Percentiles rank a stretch among this genome's conserved stretches.
Evolutionary conservation across 2,797 vertebrate genomes (phyloP).

Genomic region (Australoheros facetus): DNA sequence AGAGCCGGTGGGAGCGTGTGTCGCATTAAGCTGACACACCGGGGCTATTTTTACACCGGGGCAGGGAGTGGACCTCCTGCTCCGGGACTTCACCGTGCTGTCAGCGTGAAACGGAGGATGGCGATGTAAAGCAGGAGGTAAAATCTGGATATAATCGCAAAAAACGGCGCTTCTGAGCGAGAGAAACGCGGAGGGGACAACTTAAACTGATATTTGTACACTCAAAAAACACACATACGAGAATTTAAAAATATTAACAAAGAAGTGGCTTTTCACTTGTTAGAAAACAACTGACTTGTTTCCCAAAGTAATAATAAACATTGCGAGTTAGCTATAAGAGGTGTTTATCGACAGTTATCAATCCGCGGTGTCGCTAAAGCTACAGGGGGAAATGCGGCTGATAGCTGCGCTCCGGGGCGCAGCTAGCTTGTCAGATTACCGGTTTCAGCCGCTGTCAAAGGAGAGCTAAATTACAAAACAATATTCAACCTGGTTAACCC

Average conservation of each 20-base stretch:
- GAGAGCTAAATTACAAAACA: neutral
- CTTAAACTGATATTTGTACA: neutral
- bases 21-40: constrained; percentile 71
- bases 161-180: neutral
- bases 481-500: too few relatives aligned
- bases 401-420: constrained; percentile 16
- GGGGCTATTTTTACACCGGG: constrained; percentile 78
- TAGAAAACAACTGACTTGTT: neutral
- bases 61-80: constrained; percentile 71
- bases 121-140: constrained; percentile 9
- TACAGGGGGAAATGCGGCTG: constrained; percentile 5
- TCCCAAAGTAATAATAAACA: neutral
- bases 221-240: neutral
- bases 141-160: neutral
- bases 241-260: neutral
- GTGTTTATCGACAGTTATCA: neutral
- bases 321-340: neutral
- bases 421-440: constrained; percentile 25
- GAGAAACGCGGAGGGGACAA: neutral
- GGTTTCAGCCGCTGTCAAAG: neutral
- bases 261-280: neutral
- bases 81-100: constrained; percentile 73
- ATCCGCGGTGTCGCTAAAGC: constrained; percentile 13
- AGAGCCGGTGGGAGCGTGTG: constrained; percentile 38
- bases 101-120: constrained; percentile 53